Percentiles rank a stretch among this genome's conserved stretches.
These are phyloP conservation scores for Drosophila fungiperda DNA, from an alignment of 2,888 invertebrate genomes.

Conservation along the genomic window DNA sequence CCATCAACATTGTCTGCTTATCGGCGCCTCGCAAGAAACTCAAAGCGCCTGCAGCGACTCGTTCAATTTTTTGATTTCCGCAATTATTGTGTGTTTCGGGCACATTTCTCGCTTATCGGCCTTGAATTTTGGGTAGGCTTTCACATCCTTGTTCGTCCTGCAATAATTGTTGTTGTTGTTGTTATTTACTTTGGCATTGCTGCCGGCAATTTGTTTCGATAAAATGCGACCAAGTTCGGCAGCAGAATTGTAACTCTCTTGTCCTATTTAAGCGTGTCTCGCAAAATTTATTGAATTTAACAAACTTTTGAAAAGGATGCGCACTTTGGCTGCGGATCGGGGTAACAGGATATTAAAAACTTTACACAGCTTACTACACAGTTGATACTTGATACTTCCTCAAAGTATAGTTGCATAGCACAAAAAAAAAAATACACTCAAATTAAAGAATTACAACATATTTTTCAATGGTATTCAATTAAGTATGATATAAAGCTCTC, in stretches of 20 bases:
- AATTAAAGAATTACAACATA: neutral
- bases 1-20: constrained; percentile 57
- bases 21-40: constrained; percentile 64
- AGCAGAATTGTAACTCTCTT: constrained; percentile 2
- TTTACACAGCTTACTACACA: constrained; percentile 12
- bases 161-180: constrained; percentile 16
- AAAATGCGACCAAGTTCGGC: constrained; percentile 23
- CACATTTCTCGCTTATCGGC: constrained; percentile 54
- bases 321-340: neutral
- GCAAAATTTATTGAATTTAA: constrained; percentile 47
- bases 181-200: constrained; percentile 31
- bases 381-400: neutral
- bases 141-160: constrained; percentile 16
- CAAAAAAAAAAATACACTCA: neutral
- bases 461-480: constrained; percentile 33
- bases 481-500: constrained; percentile 25
- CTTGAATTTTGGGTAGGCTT: constrained; percentile 50
- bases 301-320: constrained; percentile 7
- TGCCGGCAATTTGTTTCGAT: constrained; percentile 39
- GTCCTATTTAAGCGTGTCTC: constrained; percentile 15
- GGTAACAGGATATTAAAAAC: constrained; percentile 33
- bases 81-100: constrained; percentile 33
- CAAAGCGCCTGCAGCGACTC: constrained; percentile 67
- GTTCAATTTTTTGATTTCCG: constrained; percentile 61
- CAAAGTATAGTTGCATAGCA: neutral